Evolutionary conservation across 2,888 invertebrate genomes (phyloP), one percentile per base, ranked within the genome.

Genomic region (Conistra vaccinii): DNA sequence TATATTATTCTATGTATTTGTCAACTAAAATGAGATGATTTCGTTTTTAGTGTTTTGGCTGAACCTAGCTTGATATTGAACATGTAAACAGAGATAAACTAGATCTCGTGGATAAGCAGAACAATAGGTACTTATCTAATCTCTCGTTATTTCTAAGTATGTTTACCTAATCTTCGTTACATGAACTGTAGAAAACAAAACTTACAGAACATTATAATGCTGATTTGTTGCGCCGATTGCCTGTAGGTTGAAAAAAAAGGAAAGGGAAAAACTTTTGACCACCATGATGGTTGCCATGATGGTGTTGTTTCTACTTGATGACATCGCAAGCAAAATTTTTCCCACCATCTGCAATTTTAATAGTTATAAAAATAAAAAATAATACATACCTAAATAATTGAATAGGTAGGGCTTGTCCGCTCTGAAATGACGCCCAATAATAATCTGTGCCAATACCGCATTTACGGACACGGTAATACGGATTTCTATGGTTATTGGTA

Each of bases 191-290:
- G 42, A 42, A 63, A 62, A 51, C 14, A 12, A 32, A 81, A 93
- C 96, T 94, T 90, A 96, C 96, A 96, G 81, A 96, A 95, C 69
- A 94, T 85, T 68, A 95, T 86, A 63, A 96, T 94, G 80, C 95
- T 95, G 51, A 95, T 76, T 84, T 94, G 92, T 76, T 94, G 95
- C 12, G 94, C 93, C 0, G 92, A 88, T 71, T 96, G 96, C 84
- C 98, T 96, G 90, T 97, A 98, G 0, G 98, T 97, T 1, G 98
- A 97, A 88, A 98, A 98, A 87, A 98, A 96, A 3, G 98, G 98
- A 87, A 97, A 97, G 0, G 98, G 98, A 87, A 97, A 98, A 26
- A 97, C 88, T 89, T 95, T 97, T n/a, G 96, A 92, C 98, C 98
- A 98, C 90, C 97, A 97, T 0, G 94, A 90, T 1, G 98, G 98